Evolutionary conservation across 2,113 vertebrate genomes (phyloP).

Genomic region (Muscicapa adusta): DNA sequence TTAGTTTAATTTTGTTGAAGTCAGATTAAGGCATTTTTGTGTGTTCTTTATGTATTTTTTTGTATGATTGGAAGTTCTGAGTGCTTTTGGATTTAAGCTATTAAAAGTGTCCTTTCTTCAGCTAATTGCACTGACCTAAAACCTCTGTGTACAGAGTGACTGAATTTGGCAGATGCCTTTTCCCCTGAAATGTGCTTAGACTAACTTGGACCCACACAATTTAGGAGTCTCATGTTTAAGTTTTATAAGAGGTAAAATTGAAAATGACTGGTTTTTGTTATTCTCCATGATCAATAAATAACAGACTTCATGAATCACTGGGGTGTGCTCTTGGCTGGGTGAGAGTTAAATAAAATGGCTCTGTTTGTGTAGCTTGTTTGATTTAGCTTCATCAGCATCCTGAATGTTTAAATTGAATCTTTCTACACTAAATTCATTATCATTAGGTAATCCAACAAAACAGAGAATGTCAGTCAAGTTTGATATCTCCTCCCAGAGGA

Average conservation of each 20-base stretch:
- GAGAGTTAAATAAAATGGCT: neutral
- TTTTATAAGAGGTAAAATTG: neutral
- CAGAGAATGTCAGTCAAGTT: neutral
- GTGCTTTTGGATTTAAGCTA: neutral
- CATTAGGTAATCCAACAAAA: neutral
- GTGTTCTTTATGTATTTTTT: neutral
- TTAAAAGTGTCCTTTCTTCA: constrained; percentile 1
- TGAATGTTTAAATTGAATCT: constrained; percentile 4
- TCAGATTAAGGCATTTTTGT: neutral
- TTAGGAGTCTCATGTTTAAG: neutral
- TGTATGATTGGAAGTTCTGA: neutral
- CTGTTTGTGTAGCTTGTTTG: constrained; percentile 45
- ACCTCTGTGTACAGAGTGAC: neutral
- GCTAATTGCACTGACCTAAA: constrained; percentile 9
- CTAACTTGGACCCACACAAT: neutral
- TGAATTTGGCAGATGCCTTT: neutral
- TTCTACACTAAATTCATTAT: constrained; percentile 29
- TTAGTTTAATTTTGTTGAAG: neutral
- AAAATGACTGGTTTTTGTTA: constrained; percentile 16
- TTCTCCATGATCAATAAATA: constrained; percentile 31
- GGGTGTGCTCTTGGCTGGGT: neutral
- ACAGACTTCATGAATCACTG: neutral
- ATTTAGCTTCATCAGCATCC: constrained; percentile 23
- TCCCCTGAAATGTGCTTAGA: neutral
- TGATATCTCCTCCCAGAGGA: neutral